Percentiles rank a stretch among this genome's conserved stretches.
Conservation (phyloP, 2,888 invertebrate genomes). For the Perizoma flavofasciatum region DNA sequence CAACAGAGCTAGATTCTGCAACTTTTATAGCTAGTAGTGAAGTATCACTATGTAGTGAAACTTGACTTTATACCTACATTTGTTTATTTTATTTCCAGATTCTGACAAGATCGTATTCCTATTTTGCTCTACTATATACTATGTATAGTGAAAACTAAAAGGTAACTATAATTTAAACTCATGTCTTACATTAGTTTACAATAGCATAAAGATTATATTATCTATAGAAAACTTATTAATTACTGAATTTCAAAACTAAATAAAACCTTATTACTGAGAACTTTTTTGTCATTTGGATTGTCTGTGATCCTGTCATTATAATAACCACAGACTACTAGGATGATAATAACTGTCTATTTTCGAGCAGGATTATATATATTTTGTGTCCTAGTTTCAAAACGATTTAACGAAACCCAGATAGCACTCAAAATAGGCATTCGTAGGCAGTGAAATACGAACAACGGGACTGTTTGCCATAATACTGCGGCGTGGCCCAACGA, state of each 20-base stretch:
- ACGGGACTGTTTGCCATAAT: conserved; percentile 31
- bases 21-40: no score
- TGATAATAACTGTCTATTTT: conserved; percentile 23
- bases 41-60: background rate
- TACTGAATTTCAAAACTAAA: conserved; percentile 2
- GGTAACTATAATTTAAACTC: conserved; percentile 18
- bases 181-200: conserved; percentile 10
- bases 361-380: background rate
- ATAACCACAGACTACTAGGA: background rate
- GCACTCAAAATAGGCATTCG: conserved; percentile 24
- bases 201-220: conserved; percentile 11
- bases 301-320: conserved; percentile 10
- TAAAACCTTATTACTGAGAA: conserved; percentile 5
- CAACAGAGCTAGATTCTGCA: no score
- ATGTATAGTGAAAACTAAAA: conserved; percentile 67
- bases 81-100: conserved; percentile 62
- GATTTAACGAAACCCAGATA: conserved; percentile 27
- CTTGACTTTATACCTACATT: background rate
- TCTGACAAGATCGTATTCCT: conserved; percentile 73
- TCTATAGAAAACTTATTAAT: background rate
- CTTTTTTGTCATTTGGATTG: no score
- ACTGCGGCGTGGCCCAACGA: conserved; percentile 23
- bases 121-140: conserved; percentile 76
- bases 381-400: conserved; percentile 16
- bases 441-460: conserved; percentile 35